Percentiles rank a stretch among this genome's conserved stretches.
These are phyloP conservation scores for Leucophora obtusa DNA, from an alignment of 2,888 invertebrate species.

Conservation along the genomic window DNA sequence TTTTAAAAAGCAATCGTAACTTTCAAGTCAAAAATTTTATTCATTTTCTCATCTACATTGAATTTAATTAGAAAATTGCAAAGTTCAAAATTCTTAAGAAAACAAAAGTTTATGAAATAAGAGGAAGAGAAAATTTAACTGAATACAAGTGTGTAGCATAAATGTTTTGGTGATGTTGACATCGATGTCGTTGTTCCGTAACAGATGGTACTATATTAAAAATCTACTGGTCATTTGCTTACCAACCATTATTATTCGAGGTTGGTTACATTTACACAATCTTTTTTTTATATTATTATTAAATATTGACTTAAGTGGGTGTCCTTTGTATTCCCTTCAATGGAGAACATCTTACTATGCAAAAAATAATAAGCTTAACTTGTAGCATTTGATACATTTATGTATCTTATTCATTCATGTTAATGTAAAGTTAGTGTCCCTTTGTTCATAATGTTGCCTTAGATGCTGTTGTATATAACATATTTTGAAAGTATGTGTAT, in stretches of 20 bases:
- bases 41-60: constrained; percentile 17
- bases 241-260: constrained; percentile 23
- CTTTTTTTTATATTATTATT: not conserved
- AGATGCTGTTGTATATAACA: too few relatives aligned
- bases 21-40: constrained; percentile 33
- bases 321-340: not conserved
- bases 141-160: constrained; percentile 15
- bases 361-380: not conserved
- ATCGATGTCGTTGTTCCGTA: constrained; percentile 18
- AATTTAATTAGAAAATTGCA: constrained; percentile 58
- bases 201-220: constrained; percentile 44
- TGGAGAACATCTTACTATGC: not conserved
- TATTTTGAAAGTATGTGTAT: not conserved
- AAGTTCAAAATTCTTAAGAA: constrained; percentile 24
- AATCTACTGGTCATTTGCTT: constrained; percentile 23
- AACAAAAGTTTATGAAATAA: not conserved
- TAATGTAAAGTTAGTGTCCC: not conserved
- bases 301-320: constrained; percentile 17
- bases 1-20: constrained; percentile 37
- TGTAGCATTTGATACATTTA: not conserved
- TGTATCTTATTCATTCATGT: not conserved
- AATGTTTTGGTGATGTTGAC: not conserved
- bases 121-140: constrained; percentile 1
- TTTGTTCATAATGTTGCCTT: not conserved
- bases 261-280: constrained; percentile 1